Base-by-base conservation (phyloP, 92 coral and sea anemone species). In the Palythoa heliodiscus region DNA sequence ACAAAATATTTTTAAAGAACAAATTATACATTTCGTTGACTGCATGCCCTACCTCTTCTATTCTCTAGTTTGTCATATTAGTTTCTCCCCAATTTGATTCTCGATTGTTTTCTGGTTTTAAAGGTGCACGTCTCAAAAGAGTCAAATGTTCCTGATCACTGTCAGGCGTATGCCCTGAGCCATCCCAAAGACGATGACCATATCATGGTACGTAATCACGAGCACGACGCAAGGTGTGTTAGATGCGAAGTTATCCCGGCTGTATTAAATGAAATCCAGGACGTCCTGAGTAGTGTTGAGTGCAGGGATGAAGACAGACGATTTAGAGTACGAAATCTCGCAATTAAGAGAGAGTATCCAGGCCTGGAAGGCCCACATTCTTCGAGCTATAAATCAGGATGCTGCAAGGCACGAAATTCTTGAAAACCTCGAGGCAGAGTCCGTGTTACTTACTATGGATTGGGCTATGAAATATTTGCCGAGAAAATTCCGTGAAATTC, bases 281-380 rank as follows among this genome's bases (percentile, higher is more conserved):
- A 71, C 16, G 52, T 43, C 54, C 83, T 87, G 81, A 90, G 86
- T 83, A 87, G 69, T 71, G 93, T 61, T 83, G 74, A 67, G 29
- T 87, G 78, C 66, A 74, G 87, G 63, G 79, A 37, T 43, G 93
- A 88, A 73, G 93, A 88, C 70, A 79, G 90, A 87, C 39, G 90
- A 90, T 60, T 76, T 87, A 69, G 82, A 78, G 81, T 87, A 76
- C 70, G 83, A 83, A 7, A 73, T 91, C 63, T 76, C 73, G 13
- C 87, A 87, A 76, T 81, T 86, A 5, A 82, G 47, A 64, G 77
- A 88, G 63, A 77, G 77, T 73, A 72, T 87, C 25, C 76, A 91
- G 69, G 87, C 91, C 14, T 91, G 91, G 93, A 88, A 91, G 78
- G 92, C 94, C 52, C 94, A 91, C 83, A 55, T 91, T 16, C 91